These are phyloP conservation scores for Xiphias gladius DNA, from an alignment of 2,113 vertebrate species.

Conservation along the genomic window DNA sequence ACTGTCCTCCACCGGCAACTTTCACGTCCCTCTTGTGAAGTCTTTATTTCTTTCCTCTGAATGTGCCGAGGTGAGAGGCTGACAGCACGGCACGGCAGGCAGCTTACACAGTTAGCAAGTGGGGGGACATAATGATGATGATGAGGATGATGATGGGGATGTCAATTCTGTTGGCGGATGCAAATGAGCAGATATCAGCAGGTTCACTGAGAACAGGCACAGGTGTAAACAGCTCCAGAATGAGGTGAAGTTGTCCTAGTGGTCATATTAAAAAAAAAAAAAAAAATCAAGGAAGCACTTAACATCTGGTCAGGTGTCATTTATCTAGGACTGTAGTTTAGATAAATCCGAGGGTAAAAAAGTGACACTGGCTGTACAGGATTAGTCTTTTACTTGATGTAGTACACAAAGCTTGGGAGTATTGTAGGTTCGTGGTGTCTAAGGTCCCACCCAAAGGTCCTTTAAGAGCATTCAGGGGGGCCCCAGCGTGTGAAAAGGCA, in stretches of 20 bases:
- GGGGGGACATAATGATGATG: slow-evolving; percentile 1
- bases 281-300: neutral
- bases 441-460: neutral
- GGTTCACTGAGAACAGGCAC: slow-evolving; percentile 54
- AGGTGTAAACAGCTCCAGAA: slow-evolving; percentile 30
- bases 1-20: neutral
- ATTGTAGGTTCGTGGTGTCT: neutral
- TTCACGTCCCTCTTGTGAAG: neutral
- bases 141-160: slow-evolving; percentile 44
- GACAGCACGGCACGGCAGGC: neutral
- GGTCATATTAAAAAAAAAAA: neutral
- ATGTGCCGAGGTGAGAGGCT: slow-evolving; percentile 18
- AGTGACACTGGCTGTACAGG: neutral
- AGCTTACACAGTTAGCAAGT: slow-evolving; percentile 2
- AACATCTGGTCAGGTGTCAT: neutral
- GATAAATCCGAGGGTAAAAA: neutral
- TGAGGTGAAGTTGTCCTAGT: neutral
- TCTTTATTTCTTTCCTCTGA: slow-evolving; percentile 13
- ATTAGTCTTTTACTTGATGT: neutral
- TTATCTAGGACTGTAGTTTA: neutral
- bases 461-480: neutral
- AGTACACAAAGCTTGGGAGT: neutral
- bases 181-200: slow-evolving; percentile 58
- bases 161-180: slow-evolving; percentile 55
- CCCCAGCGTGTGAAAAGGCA: neutral